These are phyloP conservation scores for Diplolepis rosae DNA, from an alignment of 2,888 invertebrate species.

Conservation along the genomic window DNA sequence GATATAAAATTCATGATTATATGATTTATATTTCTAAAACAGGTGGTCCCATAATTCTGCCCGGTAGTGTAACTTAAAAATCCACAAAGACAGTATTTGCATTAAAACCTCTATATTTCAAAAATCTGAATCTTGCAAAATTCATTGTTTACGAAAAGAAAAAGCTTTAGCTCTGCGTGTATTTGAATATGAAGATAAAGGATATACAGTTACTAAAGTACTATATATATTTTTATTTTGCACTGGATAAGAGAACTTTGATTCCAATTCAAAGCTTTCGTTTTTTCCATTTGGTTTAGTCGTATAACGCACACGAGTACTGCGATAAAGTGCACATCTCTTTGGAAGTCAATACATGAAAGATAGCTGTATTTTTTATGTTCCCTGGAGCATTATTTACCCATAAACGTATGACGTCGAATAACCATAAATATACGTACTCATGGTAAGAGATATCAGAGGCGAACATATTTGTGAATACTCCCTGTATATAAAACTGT, in stretches of 20 bases:
- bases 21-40: too few species aligned
- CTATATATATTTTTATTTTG: neutral
- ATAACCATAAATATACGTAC: constrained; percentile 11
- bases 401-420: constrained; percentile 14
- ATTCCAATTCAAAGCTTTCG: neutral
- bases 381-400: constrained; percentile 24
- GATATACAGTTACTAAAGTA: too few species aligned
- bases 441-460: neutral
- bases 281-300: neutral
- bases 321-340: constrained; percentile 44
- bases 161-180: too few species aligned
- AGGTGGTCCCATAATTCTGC: too few species aligned
- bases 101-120: too few species aligned
- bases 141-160: too few species aligned
- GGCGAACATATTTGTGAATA: neutral
- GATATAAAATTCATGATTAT: too few species aligned
- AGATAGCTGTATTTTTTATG: constrained; percentile 44
- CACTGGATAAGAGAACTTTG: neutral
- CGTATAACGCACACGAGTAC: neutral
- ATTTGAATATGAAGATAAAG: too few species aligned
- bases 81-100: too few species aligned
- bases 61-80: too few species aligned
- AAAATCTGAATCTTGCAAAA: too few species aligned
- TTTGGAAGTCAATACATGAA: constrained; percentile 50
- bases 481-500: neutral